phyloP scores from a whole-genome alignment of 2,113 vertebrate genomes.

The Mohoua ochrocephala region DNA sequence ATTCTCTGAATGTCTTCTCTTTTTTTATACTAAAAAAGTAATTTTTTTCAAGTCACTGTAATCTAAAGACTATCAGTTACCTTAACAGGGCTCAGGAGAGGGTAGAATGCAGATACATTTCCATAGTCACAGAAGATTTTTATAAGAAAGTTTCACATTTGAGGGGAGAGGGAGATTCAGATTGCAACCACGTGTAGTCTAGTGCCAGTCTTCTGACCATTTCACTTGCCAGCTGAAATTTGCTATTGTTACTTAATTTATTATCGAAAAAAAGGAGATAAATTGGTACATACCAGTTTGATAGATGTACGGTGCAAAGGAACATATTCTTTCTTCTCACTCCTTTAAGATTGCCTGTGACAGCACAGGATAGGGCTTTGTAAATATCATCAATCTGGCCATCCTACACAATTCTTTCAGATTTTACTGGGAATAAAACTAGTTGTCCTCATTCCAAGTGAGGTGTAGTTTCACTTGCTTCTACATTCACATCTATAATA shows the following conservation, averaged over 20 bases:
- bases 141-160: slow-evolving; percentile 3
- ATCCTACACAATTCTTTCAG: not conserved
- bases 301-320: not conserved
- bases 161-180: not conserved
- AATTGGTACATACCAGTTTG: not conserved
- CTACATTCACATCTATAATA: not conserved
- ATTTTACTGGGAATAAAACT: not conserved
- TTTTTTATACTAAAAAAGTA: not conserved
- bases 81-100: slow-evolving; percentile 11
- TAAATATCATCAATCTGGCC: not conserved
- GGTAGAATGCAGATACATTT: slow-evolving; percentile 17
- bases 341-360: not conserved
- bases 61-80: slow-evolving; percentile 45
- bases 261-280: not conserved
- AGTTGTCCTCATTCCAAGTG: not conserved
- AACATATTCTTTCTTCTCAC: not conserved
- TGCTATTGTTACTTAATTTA: not conserved
- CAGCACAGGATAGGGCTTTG: not conserved
- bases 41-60: slow-evolving; percentile 23
- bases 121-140: not conserved
- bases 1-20: slow-evolving; percentile 2
- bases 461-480: not conserved
- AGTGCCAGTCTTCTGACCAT: not conserved
- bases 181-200: not conserved
- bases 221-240: not conserved